These are phyloP conservation scores for Oryzias javanicus DNA, from an alignment of 2,113 vertebrate species.

Conservation along the genomic window DNA sequence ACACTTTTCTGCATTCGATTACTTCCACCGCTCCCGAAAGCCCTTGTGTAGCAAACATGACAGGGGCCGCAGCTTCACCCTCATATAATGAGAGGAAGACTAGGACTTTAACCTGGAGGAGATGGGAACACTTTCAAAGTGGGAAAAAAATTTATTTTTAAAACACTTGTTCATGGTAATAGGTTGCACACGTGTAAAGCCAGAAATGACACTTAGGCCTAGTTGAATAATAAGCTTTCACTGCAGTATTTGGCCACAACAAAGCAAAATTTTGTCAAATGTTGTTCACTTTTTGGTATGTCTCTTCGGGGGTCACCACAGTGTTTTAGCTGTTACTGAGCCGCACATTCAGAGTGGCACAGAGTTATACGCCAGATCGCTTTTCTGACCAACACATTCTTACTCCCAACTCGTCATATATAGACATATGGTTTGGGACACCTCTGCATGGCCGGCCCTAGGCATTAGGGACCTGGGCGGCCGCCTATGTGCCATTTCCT, in stretches of 20 bases:
- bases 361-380: no score
- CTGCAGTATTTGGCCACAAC: slow-evolving; percentile 40
- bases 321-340: no score
- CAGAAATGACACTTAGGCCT: slow-evolving; percentile 43
- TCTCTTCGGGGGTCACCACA: no score
- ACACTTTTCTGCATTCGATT: slow-evolving; percentile 71
- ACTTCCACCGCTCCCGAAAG: slow-evolving; percentile 46
- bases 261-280: slow-evolving; percentile 48
- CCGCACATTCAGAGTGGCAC: no score
- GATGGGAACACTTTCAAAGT: slow-evolving; percentile 37
- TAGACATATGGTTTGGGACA: no score
- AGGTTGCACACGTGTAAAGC: slow-evolving; percentile 49
- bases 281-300: slow-evolving; percentile 1
- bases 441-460: no score
- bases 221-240: slow-evolving; percentile 56
- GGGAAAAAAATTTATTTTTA: background rate
- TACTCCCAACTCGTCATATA: no score
- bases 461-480: no score
- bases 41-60: slow-evolving; percentile 47
- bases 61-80: slow-evolving; percentile 43
- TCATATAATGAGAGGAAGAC: slow-evolving; percentile 37
- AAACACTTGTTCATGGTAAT: slow-evolving; percentile 61
- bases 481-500: no score
- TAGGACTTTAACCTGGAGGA: slow-evolving; percentile 36
- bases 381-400: no score